phyloP scores from a whole-genome alignment of 1,140 invertebrate genomes.

The Zaprionus nigranus region DNA sequence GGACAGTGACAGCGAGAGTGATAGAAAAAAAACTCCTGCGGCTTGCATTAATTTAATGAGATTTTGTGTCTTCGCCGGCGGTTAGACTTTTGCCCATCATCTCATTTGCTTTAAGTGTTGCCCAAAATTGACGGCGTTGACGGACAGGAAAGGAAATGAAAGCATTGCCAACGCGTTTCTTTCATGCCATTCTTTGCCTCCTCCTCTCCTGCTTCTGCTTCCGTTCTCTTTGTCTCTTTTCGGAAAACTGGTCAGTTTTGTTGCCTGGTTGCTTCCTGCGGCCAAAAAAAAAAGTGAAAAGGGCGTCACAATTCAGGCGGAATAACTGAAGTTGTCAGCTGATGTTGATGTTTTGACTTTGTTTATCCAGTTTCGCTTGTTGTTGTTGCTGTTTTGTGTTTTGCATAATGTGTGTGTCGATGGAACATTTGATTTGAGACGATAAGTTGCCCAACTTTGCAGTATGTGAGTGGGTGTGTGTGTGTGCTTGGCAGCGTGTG shows the following conservation, averaged over 20 bases:
- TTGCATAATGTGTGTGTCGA: conserved; percentile 65
- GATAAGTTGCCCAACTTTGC: conserved; percentile 30
- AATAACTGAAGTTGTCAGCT: conserved; percentile 81
- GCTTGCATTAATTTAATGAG: conserved; percentile 83
- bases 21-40: conserved; percentile 57
- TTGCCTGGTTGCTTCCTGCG: conserved; percentile 43
- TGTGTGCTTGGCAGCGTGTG: background rate
- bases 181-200: conserved; percentile 21
- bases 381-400: conserved; percentile 44
- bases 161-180: conserved; percentile 65
- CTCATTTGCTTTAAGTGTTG: conserved; percentile 67
- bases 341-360: conserved; percentile 60
- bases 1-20: background rate
- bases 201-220: background rate
- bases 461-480: background rate
- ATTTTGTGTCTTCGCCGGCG: conserved; percentile 54
- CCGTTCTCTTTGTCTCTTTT: conserved; percentile 19
- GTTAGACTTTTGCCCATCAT: conserved; percentile 57
- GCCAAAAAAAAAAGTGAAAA: conserved; percentile 11
- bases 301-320: conserved; percentile 69
- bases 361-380: conserved; percentile 26
- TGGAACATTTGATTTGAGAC: conserved; percentile 62
- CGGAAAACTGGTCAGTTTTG: conserved; percentile 22
- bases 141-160: conserved; percentile 51
- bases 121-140: conserved; percentile 48